Conservation (phyloP, 2,888 invertebrate species). For the Drosophila falleni region DNA sequence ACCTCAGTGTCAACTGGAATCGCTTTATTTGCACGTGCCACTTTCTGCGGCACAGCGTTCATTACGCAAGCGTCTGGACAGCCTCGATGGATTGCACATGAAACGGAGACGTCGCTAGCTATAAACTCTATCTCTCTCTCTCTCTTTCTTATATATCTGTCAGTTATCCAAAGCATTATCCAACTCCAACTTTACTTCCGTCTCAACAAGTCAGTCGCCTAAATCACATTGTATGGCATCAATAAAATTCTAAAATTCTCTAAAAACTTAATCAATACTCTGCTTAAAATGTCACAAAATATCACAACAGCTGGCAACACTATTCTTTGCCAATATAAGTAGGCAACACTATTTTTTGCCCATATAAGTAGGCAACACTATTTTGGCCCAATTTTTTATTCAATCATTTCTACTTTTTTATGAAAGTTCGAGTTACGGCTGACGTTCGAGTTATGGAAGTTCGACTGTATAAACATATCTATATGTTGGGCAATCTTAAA, state of each 20-base stretch:
- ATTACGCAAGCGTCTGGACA: constrained; percentile 29
- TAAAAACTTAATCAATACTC: not conserved
- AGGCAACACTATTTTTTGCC: no score
- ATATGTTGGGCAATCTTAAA: no score
- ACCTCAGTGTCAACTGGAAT: not conserved
- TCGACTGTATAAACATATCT: no score
- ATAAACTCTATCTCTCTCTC: not conserved
- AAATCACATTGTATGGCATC: not conserved
- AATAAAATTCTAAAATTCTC: constrained; percentile 9
- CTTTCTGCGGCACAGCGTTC: constrained; percentile 44
- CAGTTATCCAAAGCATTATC: not conserved
- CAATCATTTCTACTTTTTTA: no score
- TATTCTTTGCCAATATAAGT: no score
- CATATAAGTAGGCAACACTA: no score
- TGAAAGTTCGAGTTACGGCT: no score
- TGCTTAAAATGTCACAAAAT: no score
- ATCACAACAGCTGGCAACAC: no score
- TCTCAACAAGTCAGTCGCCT: not conserved
- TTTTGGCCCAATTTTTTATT: no score
- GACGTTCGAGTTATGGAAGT: no score
- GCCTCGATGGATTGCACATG: constrained; percentile 2
- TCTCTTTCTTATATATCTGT: not conserved
- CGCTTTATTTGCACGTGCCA: constrained; percentile 35
- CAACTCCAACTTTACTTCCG: not conserved
- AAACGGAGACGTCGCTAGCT: constrained; percentile 1